These are phyloP conservation scores for Puffinus mauretanicus DNA, from an alignment of 2,113 vertebrate genomes.

Conservation along the genomic window DNA sequence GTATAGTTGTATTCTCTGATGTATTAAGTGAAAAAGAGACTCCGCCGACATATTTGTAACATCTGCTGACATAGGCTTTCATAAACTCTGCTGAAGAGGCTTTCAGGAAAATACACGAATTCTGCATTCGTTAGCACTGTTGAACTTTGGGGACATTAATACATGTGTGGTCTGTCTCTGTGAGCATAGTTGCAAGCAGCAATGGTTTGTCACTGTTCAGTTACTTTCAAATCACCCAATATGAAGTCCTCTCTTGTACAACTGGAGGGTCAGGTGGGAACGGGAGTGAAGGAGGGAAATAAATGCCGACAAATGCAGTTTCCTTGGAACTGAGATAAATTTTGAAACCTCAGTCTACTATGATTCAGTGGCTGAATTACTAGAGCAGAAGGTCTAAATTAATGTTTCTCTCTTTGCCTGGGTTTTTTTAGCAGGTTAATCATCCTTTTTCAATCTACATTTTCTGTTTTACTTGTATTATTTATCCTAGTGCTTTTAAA, in stretches of 20 bases:
- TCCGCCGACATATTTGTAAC: background rate
- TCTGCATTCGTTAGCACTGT: background rate
- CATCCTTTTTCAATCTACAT: background rate
- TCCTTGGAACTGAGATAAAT: background rate
- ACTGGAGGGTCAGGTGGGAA: background rate
- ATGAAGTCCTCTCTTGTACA: background rate
- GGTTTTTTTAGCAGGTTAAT: background rate
- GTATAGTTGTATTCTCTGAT: background rate
- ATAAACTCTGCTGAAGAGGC: background rate
- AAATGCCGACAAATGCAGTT: background rate
- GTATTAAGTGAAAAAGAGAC: background rate
- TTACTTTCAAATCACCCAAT: background rate
- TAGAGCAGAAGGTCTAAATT: constrained; percentile 16
- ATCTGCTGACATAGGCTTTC: background rate
- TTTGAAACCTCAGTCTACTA: background rate
- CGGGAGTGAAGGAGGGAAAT: background rate
- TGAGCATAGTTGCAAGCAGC: background rate
- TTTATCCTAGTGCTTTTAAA: constrained; percentile 17
- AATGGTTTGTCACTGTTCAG: background rate
- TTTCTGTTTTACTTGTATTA: constrained; percentile 24
- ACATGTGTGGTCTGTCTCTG: background rate
- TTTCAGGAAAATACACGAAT: background rate
- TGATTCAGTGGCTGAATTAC: constrained; percentile 17
- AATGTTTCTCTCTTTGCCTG: background rate
- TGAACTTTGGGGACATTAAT: background rate